phyloP scores from a whole-genome alignment of 2,113 vertebrate species.

The Puntigrus tetrazona region DNA sequence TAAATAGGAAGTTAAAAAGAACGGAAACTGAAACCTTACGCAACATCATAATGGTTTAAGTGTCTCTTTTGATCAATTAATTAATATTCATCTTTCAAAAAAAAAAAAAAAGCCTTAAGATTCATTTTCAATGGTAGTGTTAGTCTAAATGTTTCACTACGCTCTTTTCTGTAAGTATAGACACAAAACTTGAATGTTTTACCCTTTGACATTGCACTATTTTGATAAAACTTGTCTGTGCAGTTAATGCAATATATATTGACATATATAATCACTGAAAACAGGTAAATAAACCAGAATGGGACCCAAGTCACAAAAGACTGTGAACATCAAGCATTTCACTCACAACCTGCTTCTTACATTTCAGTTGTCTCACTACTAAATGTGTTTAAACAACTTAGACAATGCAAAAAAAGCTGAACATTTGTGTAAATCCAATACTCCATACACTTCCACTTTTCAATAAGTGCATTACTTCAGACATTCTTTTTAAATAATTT shows the following conservation, averaged over 20 bases:
- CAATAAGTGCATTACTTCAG: background rate
- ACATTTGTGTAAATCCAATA: background rate
- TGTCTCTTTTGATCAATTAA: background rate
- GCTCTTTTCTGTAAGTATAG: background rate
- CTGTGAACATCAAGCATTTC: background rate
- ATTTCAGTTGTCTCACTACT: background rate
- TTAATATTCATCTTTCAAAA: background rate
- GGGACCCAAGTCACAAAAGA: background rate
- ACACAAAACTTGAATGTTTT: background rate
- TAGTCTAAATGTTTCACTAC: background rate
- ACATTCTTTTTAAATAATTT: background rate
- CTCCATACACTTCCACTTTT: background rate
- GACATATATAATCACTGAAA: background rate
- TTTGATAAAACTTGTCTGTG: background rate
- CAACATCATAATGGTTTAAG: background rate
- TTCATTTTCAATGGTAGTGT: background rate
- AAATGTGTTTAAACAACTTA: background rate
- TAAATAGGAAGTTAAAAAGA: background rate
- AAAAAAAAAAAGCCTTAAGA: background rate
- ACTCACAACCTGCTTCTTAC: background rate
- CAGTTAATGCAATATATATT: background rate
- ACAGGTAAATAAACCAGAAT: background rate
- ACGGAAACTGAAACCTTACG: background rate
- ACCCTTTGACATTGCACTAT: background rate
- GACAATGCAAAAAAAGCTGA: too few species aligned